Evolutionary conservation across 2,888 invertebrate species (phyloP).

Genomic region (Tetragonisca angustula): DNA sequence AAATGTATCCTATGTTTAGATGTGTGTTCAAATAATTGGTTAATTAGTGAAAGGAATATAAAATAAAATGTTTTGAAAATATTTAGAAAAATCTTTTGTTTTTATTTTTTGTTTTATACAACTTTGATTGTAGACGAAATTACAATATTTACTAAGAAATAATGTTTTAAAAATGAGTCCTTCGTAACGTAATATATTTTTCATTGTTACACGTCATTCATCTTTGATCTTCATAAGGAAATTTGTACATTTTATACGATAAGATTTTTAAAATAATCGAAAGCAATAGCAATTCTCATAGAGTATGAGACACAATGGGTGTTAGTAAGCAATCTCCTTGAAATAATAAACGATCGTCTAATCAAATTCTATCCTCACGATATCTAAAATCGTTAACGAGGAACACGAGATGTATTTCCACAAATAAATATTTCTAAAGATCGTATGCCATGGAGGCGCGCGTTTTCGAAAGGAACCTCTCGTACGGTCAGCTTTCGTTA

Average conservation of each 20-base stretch:
- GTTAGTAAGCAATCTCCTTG: not conserved
- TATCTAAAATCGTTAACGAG: constrained; percentile 6
- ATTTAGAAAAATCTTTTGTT: not conserved
- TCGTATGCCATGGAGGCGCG: constrained; percentile 16
- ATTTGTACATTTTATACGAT: not conserved
- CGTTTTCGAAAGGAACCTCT: constrained; percentile 24
- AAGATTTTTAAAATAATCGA: not conserved
- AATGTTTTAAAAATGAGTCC: not conserved
- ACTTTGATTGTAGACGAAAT: not conserved
- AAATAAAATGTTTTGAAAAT: too few species aligned
- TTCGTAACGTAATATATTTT: not conserved
- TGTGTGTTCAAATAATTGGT: not conserved
- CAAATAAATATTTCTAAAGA: constrained; percentile 19
- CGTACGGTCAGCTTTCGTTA: constrained; percentile 30
- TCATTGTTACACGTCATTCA: not conserved
- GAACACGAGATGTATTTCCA: constrained; percentile 6
- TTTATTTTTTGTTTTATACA: not conserved
- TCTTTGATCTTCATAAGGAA: not conserved
- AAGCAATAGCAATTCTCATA: not conserved
- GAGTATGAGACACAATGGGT: not conserved
- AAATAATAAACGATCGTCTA: not conserved
- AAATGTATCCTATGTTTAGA: not conserved
- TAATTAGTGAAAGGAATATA: not conserved
- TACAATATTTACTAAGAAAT: not conserved
- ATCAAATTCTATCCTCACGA: not conserved